Conservation (phyloP, 2,113 vertebrate genomes). For the Perca flavescens region DNA sequence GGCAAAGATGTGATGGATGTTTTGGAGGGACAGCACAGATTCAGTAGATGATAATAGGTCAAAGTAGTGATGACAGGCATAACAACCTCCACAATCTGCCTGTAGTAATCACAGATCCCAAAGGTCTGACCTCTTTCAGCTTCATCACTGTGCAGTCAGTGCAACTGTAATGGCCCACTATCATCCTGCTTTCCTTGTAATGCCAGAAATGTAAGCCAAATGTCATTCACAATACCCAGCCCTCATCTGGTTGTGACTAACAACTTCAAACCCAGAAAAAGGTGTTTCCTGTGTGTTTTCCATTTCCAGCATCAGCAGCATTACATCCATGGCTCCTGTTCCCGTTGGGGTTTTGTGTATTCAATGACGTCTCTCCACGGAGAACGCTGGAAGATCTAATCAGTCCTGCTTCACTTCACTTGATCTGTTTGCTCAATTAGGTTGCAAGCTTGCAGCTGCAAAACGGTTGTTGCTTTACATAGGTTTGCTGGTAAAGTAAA, state of each 20-base stretch:
- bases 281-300: slow-evolving; percentile 44
- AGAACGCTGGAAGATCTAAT: slow-evolving; percentile 71
- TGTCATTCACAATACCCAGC: background rate
- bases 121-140: slow-evolving; percentile 4
- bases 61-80: slow-evolving; percentile 23
- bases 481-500: slow-evolving; percentile 53
- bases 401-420: slow-evolving; percentile 71
- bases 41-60: slow-evolving; percentile 17
- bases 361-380: slow-evolving; percentile 52
- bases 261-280: slow-evolving; percentile 26
- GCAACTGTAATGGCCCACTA: background rate
- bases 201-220: slow-evolving; percentile 20
- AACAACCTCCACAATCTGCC: slow-evolving; percentile 18
- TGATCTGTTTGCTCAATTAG: slow-evolving; percentile 68
- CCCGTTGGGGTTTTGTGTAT: slow-evolving; percentile 50
- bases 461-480: slow-evolving; percentile 55
- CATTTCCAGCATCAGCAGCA: slow-evolving; percentile 28
- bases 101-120: slow-evolving; percentile 23
- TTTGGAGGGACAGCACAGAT: background rate
- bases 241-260: slow-evolving; percentile 26
- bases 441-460: slow-evolving; percentile 62
- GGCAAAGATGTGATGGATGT: slow-evolving; percentile 14
- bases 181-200: slow-evolving; percentile 4
- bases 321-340: slow-evolving; percentile 29
- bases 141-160: slow-evolving; percentile 6